Percentiles rank a stretch among this genome's conserved stretches.
These are phyloP conservation scores for Aphaenogaster floridana DNA, from an alignment of 1,140 invertebrate species.

Conservation along the genomic window DNA sequence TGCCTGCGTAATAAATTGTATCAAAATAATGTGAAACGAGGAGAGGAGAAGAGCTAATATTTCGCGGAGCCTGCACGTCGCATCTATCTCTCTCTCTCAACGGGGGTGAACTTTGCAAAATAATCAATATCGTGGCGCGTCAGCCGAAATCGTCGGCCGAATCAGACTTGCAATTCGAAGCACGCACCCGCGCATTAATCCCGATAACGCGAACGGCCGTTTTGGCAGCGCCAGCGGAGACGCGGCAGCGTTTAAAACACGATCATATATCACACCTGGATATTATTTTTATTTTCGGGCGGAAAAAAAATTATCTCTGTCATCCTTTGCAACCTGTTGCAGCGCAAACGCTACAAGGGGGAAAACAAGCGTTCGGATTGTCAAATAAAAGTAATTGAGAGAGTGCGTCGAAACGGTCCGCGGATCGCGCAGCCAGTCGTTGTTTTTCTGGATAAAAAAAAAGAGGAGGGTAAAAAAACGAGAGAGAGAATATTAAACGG, in stretches of 20 bases:
- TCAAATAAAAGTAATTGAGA: constrained; percentile 66
- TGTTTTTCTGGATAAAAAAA: constrained; percentile 62
- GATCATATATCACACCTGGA: constrained; percentile 57
- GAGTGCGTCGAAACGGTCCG: constrained; percentile 61
- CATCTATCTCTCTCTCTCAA: background rate
- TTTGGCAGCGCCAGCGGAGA: constrained; percentile 35
- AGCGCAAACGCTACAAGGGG: constrained; percentile 76
- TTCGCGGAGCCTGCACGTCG: background rate
- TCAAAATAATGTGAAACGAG: background rate
- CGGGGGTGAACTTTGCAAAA: background rate
- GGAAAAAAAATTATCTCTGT: constrained; percentile 61
- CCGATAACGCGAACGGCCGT: constrained; percentile 29
- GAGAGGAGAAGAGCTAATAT: background rate
- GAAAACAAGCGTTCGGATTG: constrained; percentile 69
- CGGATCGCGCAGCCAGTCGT: constrained; percentile 58
- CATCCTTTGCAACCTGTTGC: constrained; percentile 68
- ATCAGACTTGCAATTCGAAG: background rate
- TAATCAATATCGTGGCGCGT: background rate
- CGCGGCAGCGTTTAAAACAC: constrained; percentile 43
- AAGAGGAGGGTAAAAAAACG: background rate
- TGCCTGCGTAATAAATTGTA: background rate
- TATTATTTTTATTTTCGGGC: constrained; percentile 63
- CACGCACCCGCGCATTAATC: constrained; percentile 36
- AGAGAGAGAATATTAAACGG: constrained; percentile 62
- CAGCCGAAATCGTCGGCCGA: background rate